Base-by-base conservation (phyloP, 2,113 vertebrate species). In the Ursus arctos region DNA sequence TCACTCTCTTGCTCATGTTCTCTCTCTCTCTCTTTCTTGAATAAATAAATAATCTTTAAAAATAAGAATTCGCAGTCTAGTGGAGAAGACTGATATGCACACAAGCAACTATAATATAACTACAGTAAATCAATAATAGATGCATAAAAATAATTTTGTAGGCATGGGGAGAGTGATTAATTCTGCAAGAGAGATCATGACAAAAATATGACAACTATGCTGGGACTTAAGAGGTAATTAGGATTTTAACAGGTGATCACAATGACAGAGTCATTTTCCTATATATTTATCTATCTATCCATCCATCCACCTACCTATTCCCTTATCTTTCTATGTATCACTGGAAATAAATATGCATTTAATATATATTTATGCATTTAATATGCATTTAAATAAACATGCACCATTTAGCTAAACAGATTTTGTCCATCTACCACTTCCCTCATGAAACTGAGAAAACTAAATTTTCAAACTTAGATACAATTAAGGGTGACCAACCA, bases 401-500 rank as follows among this genome's bases (percentile, higher is more conserved):
- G 12, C 11, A 4, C 13, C 5, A 36, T 76, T 74, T 40, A 94
- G 69, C 31, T 87, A 88, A 83, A 86, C 49, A 83, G 16, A 83
- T 83, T 91, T 76, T 87, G 43, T 55, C 82, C 36, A 89, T 69
- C 69, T 67, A 33, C 33, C 85, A 69, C 28, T 94, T 92, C 47
- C 82, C 36, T 33, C 61, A 82, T 79, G 31, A 59, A 92, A 90
- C 13, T 92, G 31, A 97, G 43, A 63, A 82, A 82, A 90, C 74
- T n/a, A 61, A 93, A 61, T 28, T n/a, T 81, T 94, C 55, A 76
- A 9, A 67, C 85, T 74, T 80, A 90, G 51, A 72, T 57, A 84
- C 12, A 80, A 77, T 81, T 89, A 53, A 77, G 8, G 10, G 9
- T 69, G 19, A 76, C 31, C 40, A 85, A 84, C 49, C 21, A 36